These are phyloP conservation scores for Dascillus cervinus DNA, from an alignment of 2,888 invertebrate genomes.

Conservation along the genomic window DNA sequence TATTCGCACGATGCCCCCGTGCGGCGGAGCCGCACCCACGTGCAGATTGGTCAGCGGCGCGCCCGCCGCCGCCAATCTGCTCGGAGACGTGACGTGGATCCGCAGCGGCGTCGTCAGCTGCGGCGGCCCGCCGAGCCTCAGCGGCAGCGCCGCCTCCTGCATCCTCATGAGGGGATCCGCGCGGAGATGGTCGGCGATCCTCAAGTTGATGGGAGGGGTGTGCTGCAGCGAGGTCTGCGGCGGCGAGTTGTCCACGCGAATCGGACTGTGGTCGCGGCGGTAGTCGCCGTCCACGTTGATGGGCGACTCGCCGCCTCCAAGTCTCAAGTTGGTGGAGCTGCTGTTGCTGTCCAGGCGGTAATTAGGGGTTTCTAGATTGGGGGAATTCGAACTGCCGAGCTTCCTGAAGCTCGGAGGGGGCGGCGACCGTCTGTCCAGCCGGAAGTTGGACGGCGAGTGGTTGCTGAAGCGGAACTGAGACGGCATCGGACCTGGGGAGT, in stretches of 20 bases:
- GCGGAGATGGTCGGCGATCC: slow-evolving; percentile 29
- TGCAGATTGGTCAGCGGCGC: slow-evolving; percentile 29
- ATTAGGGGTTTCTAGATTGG: slow-evolving; percentile 11
- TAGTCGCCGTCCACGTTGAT: slow-evolving; percentile 27
- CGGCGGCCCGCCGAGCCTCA: slow-evolving; percentile 29
- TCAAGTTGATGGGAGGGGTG: slow-evolving; percentile 38
- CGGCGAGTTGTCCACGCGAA: slow-evolving; percentile 25
- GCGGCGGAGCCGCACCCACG: slow-evolving; percentile 20
- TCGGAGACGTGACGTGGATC: slow-evolving; percentile 36
- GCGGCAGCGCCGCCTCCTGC: slow-evolving; percentile 34
- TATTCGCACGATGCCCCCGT: slow-evolving; percentile 38
- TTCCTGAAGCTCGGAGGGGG: slow-evolving; percentile 12
- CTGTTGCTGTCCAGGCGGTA: slow-evolving; percentile 24
- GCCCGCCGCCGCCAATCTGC: slow-evolving; percentile 25
- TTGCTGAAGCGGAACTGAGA: slow-evolving; percentile 39
- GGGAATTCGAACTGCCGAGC: slow-evolving; percentile 11
- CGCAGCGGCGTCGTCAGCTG: slow-evolving; percentile 36
- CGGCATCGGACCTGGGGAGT: slow-evolving; percentile 43
- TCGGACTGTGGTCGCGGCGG: slow-evolving; percentile 27
- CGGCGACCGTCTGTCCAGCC: slow-evolving; percentile 16
- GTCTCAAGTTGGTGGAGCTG: slow-evolving; percentile 18
- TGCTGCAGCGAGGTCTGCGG: slow-evolving; percentile 26
- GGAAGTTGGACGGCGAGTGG: slow-evolving; percentile 29
- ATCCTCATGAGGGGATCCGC: slow-evolving; percentile 15
- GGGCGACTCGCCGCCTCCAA: slow-evolving; percentile 29